Evolutionary conservation across 2,797 vertebrate genomes (phyloP).

Genomic region (Myotis findleyi): DNA sequence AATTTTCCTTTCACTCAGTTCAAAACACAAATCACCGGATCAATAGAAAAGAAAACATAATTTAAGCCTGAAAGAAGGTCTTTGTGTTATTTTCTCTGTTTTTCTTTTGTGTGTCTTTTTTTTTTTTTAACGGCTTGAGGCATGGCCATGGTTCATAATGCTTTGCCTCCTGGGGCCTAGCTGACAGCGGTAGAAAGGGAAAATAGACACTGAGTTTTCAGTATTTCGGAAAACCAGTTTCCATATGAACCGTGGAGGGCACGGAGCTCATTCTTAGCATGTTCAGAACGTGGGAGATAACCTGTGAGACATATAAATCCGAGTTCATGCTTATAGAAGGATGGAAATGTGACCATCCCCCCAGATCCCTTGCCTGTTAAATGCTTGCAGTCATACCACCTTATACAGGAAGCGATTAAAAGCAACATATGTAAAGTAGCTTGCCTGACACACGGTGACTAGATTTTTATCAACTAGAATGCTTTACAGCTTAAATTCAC

Average conservation of each 20-base stretch:
- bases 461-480: neutral
- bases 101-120: neutral
- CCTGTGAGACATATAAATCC: neutral
- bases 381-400: neutral
- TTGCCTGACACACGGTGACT: neutral
- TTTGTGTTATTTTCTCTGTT: conserved; percentile 14
- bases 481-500: neutral
- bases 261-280: neutral
- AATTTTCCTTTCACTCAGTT: neutral
- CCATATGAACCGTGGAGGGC: neutral
- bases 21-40: conserved; percentile 35
- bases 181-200: conserved; percentile 1
- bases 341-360: neutral
- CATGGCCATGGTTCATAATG: conserved; percentile 29
- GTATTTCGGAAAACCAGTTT: conserved; percentile 34
- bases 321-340: neutral
- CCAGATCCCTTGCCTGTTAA: neutral
- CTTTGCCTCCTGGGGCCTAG: conserved; percentile 42
- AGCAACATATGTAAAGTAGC: neutral
- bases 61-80: conserved; percentile 53
- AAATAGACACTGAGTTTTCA: conserved; percentile 24
- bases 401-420: neutral
- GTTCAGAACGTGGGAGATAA: neutral
- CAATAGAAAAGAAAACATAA: conserved; percentile 72
- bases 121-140: neutral